These are phyloP conservation scores for Pelvicachromis taeniatus DNA, from an alignment of 2,113 vertebrate species.

Conservation along the genomic window DNA sequence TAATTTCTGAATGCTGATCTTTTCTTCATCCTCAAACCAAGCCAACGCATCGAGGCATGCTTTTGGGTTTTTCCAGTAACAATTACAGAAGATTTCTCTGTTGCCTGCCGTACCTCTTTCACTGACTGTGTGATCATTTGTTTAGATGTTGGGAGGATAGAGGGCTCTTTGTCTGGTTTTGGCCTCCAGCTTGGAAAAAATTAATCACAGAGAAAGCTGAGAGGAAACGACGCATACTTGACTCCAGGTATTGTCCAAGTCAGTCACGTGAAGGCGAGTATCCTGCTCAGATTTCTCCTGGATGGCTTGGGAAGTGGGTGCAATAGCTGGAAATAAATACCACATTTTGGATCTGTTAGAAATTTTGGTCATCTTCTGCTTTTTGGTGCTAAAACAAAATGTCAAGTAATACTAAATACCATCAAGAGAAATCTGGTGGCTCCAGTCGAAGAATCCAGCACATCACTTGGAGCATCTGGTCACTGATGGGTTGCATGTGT, in stretches of 20 bases:
- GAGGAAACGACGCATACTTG: not conserved
- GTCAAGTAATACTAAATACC: not conserved
- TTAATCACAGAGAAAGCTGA: not conserved
- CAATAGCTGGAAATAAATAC: not conserved
- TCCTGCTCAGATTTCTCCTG: not conserved
- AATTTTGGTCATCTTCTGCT: not conserved
- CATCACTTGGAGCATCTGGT: conserved; percentile 22
- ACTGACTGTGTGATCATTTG: not conserved
- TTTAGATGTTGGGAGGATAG: conserved; percentile 25
- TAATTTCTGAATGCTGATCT: not conserved
- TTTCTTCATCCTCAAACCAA: not conserved
- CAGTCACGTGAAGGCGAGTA: not conserved
- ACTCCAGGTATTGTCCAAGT: conserved; percentile 14
- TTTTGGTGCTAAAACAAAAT: not conserved
- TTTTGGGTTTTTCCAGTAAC: conserved; percentile 7
- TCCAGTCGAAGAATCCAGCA: not conserved
- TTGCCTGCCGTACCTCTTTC: not conserved
- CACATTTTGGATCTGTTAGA: not conserved
- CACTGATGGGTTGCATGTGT: conserved; percentile 24
- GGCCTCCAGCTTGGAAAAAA: conserved; percentile 40
- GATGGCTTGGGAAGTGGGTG: not conserved
- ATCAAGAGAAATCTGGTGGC: not conserved
- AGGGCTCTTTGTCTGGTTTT: conserved; percentile 44
- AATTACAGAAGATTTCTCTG: not conserved
- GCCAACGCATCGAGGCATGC: not conserved